Evolutionary conservation across 64 coral and sea anemone genomes (phyloP).

Genomic region (Astreopora myriophthalma): DNA sequence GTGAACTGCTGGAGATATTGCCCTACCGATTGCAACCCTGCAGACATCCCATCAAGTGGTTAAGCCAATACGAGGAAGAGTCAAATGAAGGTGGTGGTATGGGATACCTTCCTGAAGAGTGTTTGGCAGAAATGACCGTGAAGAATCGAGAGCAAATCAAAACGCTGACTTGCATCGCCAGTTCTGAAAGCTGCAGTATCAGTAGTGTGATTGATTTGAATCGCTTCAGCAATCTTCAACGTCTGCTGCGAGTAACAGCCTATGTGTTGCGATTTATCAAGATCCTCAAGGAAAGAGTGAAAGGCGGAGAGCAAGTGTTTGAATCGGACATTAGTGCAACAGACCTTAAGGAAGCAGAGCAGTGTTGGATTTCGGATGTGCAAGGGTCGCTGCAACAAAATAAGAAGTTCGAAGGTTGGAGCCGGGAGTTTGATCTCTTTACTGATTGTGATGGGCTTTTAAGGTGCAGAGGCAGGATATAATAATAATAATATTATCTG

Average conservation of each 20-base stretch:
- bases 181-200: not conserved
- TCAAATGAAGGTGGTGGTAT: not conserved
- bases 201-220: not conserved
- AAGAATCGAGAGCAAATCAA: conserved; percentile 18
- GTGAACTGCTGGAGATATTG: too few species aligned
- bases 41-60: conserved; percentile 10
- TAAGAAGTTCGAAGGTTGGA: too few species aligned
- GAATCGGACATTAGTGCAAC: too few species aligned
- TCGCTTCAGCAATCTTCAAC: not conserved
- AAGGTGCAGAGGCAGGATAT: not conserved
- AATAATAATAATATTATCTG: too few species aligned
- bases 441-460: not conserved
- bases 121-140: not conserved
- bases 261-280: too few species aligned
- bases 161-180: not conserved
- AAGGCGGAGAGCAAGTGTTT: too few species aligned
- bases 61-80: not conserved
- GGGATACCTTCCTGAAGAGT: not conserved
- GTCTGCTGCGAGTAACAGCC: not conserved
- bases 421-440: too few species aligned
- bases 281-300: too few species aligned
- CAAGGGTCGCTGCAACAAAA: too few species aligned
- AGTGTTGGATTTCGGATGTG: too few species aligned
- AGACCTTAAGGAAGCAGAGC: too few species aligned
- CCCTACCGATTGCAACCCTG: too few species aligned